phyloP scores from a whole-genome alignment of 2,113 vertebrate genomes.

The Marmota monax region DNA sequence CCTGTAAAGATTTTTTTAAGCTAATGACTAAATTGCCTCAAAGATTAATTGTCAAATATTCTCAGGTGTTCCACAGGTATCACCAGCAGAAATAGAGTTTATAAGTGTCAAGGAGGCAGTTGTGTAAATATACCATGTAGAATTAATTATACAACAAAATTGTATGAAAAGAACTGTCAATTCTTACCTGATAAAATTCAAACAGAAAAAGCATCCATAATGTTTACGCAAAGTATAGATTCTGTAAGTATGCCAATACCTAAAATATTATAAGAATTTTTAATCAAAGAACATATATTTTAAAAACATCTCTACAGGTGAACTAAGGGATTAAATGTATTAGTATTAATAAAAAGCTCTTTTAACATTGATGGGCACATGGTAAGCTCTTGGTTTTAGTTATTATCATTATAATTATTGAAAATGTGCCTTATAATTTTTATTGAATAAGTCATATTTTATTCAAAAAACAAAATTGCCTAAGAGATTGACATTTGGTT shows the following conservation, averaged over 20 bases:
- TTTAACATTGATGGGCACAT: not conserved
- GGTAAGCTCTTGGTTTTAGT: not conserved
- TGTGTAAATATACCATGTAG: conserved; percentile 62
- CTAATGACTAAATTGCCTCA: not conserved
- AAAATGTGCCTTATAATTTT: not conserved
- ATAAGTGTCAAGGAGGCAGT: conserved; percentile 59
- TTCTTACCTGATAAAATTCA: conserved; percentile 80
- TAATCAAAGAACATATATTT: not conserved
- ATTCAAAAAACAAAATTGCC: not conserved
- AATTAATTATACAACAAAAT: conserved; percentile 61
- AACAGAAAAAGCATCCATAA: conserved; percentile 80
- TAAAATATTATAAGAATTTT: not conserved
- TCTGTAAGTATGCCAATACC: not conserved
- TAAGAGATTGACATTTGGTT: not conserved
- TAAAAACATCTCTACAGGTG: not conserved
- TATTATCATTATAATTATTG: not conserved
- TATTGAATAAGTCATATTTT: not conserved
- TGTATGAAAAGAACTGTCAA: conserved; percentile 79
- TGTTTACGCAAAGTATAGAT: not conserved
- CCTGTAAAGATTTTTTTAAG: not conserved
- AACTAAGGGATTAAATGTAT: not conserved
- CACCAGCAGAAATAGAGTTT: conserved; percentile 52
- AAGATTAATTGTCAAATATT: conserved; percentile 49
- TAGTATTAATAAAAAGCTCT: not conserved
- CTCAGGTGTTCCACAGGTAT: conserved; percentile 78